These are phyloP conservation scores for Myzus persicae DNA, from an alignment of 1,140 invertebrate species.

Conservation along the genomic window DNA sequence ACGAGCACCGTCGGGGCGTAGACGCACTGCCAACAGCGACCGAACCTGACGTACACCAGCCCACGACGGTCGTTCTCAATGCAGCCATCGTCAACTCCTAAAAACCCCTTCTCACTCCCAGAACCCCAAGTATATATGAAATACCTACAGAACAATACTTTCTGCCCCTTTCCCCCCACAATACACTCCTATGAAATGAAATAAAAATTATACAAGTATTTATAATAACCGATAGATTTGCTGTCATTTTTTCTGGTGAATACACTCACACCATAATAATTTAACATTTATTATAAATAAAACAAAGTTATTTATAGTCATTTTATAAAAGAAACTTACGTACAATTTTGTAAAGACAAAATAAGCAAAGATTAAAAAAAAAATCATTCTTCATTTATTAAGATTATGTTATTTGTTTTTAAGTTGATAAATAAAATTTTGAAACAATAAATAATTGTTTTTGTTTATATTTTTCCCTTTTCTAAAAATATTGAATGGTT, in stretches of 20 bases:
- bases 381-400: slow-evolving; percentile 59
- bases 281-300: slow-evolving; percentile 58
- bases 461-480: background rate
- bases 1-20: slow-evolving; percentile 57
- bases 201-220: slow-evolving; percentile 53
- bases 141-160: slow-evolving; percentile 51
- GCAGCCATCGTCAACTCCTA: slow-evolving; percentile 58
- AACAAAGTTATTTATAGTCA: slow-evolving; percentile 55
- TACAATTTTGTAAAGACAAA: slow-evolving; percentile 59
- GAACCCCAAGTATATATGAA: slow-evolving; percentile 31
- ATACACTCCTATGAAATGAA: slow-evolving; percentile 38
- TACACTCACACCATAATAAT: slow-evolving; percentile 53
- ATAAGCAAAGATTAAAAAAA: slow-evolving; percentile 52
- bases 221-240: slow-evolving; percentile 53
- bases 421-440: slow-evolving; percentile 59
- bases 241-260: slow-evolving; percentile 49
- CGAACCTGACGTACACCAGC: slow-evolving; percentile 52
- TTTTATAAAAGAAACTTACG: slow-evolving; percentile 59
- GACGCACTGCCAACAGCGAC: slow-evolving; percentile 55
- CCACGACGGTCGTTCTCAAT: slow-evolving; percentile 48
- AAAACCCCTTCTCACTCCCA: slow-evolving; percentile 28
- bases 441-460: slow-evolving; percentile 49
- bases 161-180: background rate
- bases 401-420: slow-evolving; percentile 56
- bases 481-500: background rate